phyloP scores from a whole-genome alignment of 2,888 invertebrate species.

The Volucella inanis region DNA sequence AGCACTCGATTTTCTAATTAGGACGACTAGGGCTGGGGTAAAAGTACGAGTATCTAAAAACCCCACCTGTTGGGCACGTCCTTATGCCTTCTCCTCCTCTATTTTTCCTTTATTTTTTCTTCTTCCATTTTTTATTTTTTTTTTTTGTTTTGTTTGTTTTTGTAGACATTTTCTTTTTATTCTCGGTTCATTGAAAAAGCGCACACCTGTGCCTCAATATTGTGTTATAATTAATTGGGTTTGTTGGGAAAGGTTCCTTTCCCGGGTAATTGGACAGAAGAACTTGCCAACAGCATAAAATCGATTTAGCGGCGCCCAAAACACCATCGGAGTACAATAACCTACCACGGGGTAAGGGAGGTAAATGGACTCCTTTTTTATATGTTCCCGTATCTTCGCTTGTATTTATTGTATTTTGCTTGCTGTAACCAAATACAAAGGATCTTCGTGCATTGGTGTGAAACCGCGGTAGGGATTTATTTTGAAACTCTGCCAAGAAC shows the following conservation, averaged over 20 bases:
- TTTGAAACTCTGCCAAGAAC: slow-evolving; percentile 72
- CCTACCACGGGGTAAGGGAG: slow-evolving; percentile 12
- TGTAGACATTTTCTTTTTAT: slow-evolving; percentile 31
- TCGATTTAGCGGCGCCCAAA: slow-evolving; percentile 47
- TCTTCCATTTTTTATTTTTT: neutral
- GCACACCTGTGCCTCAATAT: slow-evolving; percentile 44
- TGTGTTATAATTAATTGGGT: slow-evolving; percentile 55
- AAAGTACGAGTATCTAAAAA: neutral
- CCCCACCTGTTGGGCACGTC: slow-evolving; percentile 57
- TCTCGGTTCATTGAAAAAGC: slow-evolving; percentile 52
- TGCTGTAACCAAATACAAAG: slow-evolving; percentile 55
- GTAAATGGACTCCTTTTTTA: slow-evolving; percentile 13
- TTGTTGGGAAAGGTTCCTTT: neutral
- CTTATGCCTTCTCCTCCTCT: slow-evolving; percentile 48
- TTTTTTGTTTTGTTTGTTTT: slow-evolving; percentile 18
- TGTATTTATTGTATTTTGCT: slow-evolving; percentile 2
- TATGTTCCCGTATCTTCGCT: neutral
- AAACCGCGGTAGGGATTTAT: slow-evolving; percentile 67
- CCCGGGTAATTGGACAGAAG: slow-evolving; percentile 25
- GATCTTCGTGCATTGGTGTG: slow-evolving; percentile 56
- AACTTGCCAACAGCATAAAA: slow-evolving; percentile 50
- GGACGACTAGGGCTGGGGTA: slow-evolving; percentile 15
- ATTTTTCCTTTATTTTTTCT: slow-evolving; percentile 16
- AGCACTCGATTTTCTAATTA: slow-evolving; percentile 67
- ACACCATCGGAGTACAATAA: slow-evolving; percentile 46